Evolutionary conservation across 2,888 invertebrate species (phyloP).

Genomic region (Elmis aenea): DNA sequence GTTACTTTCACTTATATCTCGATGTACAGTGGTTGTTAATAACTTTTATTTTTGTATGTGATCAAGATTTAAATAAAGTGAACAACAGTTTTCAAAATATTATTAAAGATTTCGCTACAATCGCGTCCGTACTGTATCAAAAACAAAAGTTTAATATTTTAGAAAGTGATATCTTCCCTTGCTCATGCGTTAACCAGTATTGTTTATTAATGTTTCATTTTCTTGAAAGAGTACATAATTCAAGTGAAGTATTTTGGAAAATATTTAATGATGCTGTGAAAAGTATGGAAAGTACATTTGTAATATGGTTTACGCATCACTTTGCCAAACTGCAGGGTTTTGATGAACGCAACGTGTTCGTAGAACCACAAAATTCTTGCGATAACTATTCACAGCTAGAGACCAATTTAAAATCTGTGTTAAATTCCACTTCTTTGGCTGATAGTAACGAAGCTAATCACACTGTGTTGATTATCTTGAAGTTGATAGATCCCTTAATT

Average conservation of each 20-base stretch:
- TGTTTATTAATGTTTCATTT: conserved; percentile 36
- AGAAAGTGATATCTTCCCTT: conserved; percentile 25
- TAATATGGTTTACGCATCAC: conserved; percentile 33
- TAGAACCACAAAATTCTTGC: too few relatives aligned
- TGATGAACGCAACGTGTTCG: too few relatives aligned
- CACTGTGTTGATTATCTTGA: conserved; percentile 29
- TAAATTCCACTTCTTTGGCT: conserved; percentile 14
- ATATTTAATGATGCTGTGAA: conserved; percentile 32
- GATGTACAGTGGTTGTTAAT: conserved; percentile 18
- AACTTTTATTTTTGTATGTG: conserved; percentile 11
- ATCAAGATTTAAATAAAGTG: conserved; percentile 8
- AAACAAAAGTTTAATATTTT: conserved; percentile 12
- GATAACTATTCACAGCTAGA: conserved; percentile 35
- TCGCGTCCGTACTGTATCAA: conserved; percentile 28
- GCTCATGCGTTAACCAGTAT: conserved; percentile 33
- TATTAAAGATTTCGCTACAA: conserved; percentile 31
- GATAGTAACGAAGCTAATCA: conserved; percentile 14
- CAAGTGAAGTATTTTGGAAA: conserved; percentile 33
- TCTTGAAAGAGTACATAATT: conserved; percentile 17
- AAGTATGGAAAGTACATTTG: conserved; percentile 31
- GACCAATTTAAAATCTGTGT: conserved; percentile 29
- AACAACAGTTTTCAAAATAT: conserved; percentile 22
- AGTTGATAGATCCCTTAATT: conserved; percentile 32
- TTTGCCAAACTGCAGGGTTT: conserved; percentile 30
- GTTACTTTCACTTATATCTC: conserved; percentile 26